A percentile compares a stretch with the other conserved stretches of the same genome.
phyloP scores from a whole-genome alignment of 2,797 vertebrate species.

The Tadarida brasiliensis region DNA sequence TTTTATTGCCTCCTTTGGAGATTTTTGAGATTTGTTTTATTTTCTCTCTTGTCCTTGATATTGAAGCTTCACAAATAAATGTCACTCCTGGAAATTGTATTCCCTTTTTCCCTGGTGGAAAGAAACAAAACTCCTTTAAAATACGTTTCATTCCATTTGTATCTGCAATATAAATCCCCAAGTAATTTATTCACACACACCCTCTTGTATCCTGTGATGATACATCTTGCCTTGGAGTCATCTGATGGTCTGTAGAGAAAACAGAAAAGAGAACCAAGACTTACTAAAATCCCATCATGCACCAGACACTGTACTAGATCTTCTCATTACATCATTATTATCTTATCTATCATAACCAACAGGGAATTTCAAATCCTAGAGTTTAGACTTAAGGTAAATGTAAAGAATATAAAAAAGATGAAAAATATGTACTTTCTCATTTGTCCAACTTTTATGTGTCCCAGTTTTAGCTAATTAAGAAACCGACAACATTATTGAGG shows the following conservation, averaged over 20 bases:
- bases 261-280: neutral
- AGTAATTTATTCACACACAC: neutral
- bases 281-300: neutral
- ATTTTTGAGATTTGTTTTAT: conserved; percentile 40
- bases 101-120: neutral
- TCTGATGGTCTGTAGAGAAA: neutral
- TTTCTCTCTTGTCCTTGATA: conserved; percentile 16
- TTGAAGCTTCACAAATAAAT: conserved; percentile 20
- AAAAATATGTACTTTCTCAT: neutral
- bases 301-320: neutral
- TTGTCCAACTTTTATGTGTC: neutral
- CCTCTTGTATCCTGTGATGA: neutral
- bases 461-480: neutral
- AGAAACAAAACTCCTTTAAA: neutral
- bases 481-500: neutral
- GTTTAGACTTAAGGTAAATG: neutral
- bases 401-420: neutral
- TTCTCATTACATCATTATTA: neutral
- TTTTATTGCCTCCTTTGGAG: conserved; percentile 30
- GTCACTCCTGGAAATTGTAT: conserved; percentile 1
- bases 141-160: neutral
- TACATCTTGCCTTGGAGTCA: neutral
- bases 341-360: neutral
- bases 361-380: neutral
- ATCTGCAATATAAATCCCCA: neutral